Conservation (phyloP, 1,140 invertebrate species). For the Metopolophium dirhodum region DNA sequence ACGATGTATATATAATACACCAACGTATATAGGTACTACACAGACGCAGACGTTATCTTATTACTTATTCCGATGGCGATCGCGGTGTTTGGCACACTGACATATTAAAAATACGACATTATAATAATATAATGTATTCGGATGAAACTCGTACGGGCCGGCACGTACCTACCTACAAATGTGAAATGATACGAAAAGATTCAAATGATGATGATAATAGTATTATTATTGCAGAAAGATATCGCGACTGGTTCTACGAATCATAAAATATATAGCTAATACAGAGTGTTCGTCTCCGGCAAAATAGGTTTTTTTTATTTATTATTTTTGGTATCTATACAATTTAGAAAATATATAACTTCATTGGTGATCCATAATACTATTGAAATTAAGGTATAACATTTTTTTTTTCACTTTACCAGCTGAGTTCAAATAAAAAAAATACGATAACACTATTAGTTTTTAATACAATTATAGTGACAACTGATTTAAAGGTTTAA, state of each 20-base stretch:
- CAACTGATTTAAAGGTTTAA: neutral
- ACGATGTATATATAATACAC: neutral
- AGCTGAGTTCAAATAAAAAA: neutral
- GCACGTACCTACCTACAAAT: neutral
- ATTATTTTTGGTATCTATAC: neutral
- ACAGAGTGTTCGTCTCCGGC: neutral
- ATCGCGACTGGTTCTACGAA: neutral
- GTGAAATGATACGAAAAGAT: neutral
- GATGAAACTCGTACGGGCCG: neutral
- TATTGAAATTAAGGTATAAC: neutral
- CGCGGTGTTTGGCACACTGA: neutral
- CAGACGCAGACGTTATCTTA: neutral
- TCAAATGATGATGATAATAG: neutral
- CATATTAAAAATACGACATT: constrained; percentile 13
- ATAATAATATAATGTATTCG: neutral
- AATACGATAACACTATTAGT: neutral
- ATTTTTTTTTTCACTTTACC: neutral
- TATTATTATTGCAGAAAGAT: neutral
- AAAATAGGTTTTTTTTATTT: neutral
- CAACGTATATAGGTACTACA: neutral
- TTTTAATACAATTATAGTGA: neutral
- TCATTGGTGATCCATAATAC: neutral
- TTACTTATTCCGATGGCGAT: constrained; percentile 16
- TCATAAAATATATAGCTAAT: neutral
- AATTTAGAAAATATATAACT: neutral